Evolutionary conservation across 2,888 invertebrate genomes (phyloP).

Genomic region (Malthinus seriepunctatus): DNA sequence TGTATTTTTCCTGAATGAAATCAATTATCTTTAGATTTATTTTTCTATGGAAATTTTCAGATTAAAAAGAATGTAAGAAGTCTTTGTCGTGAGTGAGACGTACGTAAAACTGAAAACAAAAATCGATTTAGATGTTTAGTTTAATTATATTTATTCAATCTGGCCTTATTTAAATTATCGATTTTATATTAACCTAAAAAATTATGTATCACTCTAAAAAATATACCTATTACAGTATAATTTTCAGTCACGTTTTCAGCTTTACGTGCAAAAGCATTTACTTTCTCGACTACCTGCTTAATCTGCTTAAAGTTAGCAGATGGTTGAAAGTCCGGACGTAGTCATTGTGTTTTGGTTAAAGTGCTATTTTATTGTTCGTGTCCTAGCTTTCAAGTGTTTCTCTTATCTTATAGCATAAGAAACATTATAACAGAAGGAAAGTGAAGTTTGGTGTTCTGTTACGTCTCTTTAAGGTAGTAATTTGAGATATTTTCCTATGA

Average conservation of each 20-base stretch:
- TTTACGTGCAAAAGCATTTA: conserved; percentile 2
- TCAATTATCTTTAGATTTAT: no score
- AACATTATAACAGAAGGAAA: not conserved
- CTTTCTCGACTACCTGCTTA: not conserved
- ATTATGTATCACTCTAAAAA: not conserved
- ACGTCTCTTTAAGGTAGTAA: no score
- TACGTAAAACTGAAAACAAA: no score
- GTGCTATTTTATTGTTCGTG: conserved; percentile 2
- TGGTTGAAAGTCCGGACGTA: not conserved
- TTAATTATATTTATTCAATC: no score
- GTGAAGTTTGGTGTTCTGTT: not conserved
- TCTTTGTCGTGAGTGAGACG: no score
- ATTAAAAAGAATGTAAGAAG: no score
- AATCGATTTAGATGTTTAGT: no score
- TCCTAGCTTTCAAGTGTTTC: not conserved
- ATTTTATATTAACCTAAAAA: no score
- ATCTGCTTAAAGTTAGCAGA: conserved; percentile 4
- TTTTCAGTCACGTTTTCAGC: conserved; percentile 4
- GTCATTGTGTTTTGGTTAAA: not conserved
- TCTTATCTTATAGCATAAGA: not conserved
- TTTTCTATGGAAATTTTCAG: no score
- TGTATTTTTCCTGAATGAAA: no score
- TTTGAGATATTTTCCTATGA: no score
- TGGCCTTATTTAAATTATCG: no score
- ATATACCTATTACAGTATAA: not conserved